Evolutionary conservation across 2,888 invertebrate species (phyloP), one percentile per base, ranked within the genome.

Genomic region (Ophioninae sp.): DNA sequence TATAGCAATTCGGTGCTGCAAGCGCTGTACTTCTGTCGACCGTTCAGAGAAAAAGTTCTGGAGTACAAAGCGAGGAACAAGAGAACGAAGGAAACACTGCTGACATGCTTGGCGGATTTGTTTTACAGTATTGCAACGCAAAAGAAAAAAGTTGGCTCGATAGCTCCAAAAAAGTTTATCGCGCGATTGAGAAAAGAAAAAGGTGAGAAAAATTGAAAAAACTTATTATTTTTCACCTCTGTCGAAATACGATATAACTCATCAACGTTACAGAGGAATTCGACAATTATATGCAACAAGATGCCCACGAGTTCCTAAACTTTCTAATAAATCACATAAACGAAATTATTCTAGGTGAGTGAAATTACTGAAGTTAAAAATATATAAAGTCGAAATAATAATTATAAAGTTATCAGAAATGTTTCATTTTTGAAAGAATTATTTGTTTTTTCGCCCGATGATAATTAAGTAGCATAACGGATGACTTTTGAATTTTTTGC

Each of bases 51-150:
- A 91, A 99, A 98, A 94, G 99, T 99, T 75, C 94, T 99, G 86
- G 99, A 99, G 93, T 99, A 99, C 93, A 99, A 99, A 94, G 97
- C 98, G 41, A 97, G 98, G 93, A 98, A 98, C 91, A 98, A 98
- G 93, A 94, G 98, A 91, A 97, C 97, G 72, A 99, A 99, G 94
- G 99, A 99, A 93, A 99, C 99, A 3, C 94, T 99, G 86, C 94
- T 99, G 88, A 98, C 99, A 91, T 99, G 99, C 93, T 95, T 99
- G 87, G 99, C 99, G 84, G 99, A 99, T 94, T 94, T 99, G 85
- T 99, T 99, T 94, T 98, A 99, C 94, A 99, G 97, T 93, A 99
- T 99, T 92, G 99, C 99, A 61, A 99, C 99, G n/a, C 99, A 99
- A 93, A 99, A 99, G 95, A 99, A 99, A 93, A 98, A 99, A 95